Base-by-base conservation (phyloP, 2,113 vertebrate species). In the Zeus faber region DNA sequence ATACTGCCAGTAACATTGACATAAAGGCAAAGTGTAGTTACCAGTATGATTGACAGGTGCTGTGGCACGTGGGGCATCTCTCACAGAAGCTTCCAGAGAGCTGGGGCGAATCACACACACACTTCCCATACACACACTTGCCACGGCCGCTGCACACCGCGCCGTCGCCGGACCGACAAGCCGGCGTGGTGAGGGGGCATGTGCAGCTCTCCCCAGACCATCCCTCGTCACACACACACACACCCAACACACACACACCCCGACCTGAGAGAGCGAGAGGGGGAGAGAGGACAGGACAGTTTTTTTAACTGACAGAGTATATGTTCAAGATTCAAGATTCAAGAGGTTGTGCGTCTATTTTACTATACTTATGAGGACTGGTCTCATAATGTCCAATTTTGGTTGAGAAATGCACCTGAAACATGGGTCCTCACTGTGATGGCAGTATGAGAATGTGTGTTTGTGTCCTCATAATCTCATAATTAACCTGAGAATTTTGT, bases 201-300 rank as follows among this genome's bases (percentile, higher is more conserved):
- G 88, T 76, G 9, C 97, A 99, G 57, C 74, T 88, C 21, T 98
- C 92, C 5, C 96, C 95, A 59, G 91, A 91, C 95, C 95, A 99
- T 65, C 90, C 90, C 6, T 69, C 65, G 47, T 90, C 85, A 53
- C 97, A 99, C 59, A 65, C 89, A 63, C 97, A 98, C 58, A 88
- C 85, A 7, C 93, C 92, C 2, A 66, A 84, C 79, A 94, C 90
- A 77, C 97, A 99, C 76, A 88, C 88, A 14, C 97, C 97, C 8
- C 87, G 90, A n/a, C 94, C 97, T 99, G 78, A 18, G 21, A 43
- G 6, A 13, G 20, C 58, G n/a, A 53, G 8, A 66, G 10, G 60
- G 3, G 7, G 9, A 65, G 2, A 53, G 6, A 26, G 10, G 20
- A 31, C 8, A 41, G 8, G 21, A 3, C 16, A 18, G 16, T 33